Conservation (phyloP, 1,140 invertebrate species). For the Chionoecetes opilio region DNA sequence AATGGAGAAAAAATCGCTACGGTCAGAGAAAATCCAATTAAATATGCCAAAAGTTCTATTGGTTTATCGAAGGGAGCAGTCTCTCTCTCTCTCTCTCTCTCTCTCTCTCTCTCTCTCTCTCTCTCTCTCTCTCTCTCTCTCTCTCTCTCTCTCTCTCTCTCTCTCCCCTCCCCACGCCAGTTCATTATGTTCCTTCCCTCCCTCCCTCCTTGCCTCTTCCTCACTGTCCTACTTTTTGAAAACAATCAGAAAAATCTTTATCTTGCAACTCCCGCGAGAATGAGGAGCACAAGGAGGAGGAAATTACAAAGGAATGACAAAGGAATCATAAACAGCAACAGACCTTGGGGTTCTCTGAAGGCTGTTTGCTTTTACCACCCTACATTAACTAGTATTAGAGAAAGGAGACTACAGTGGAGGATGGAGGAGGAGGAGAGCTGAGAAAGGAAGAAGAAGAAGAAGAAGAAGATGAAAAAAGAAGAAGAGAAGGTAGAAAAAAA, state of each 20-base stretch:
- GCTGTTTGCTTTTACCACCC: no score
- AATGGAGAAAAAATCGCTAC: not conserved
- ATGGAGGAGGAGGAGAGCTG: not conserved
- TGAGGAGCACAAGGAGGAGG: not conserved
- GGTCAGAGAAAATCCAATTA: conserved; percentile 40
- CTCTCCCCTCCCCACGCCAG: no score
- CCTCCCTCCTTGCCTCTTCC: not conserved
- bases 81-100: conserved; percentile 12
- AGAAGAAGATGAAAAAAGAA: no score
- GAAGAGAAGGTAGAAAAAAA: no score
- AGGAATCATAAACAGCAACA: not conserved
- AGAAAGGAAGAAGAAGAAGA: not conserved
- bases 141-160: no score
- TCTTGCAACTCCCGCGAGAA: not conserved
- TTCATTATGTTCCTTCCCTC: no score
- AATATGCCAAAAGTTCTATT: conserved; percentile 41
- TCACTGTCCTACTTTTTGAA: not conserved
- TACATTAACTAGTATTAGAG: no score
- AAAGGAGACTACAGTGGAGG: not conserved
- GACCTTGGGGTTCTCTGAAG: no score
- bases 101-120: not conserved
- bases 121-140: not conserved
- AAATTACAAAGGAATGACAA: not conserved
- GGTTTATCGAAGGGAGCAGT: not conserved
- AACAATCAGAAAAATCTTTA: not conserved